Percentiles rank a stretch among this genome's conserved stretches.
Conservation (phyloP, 2,797 vertebrate species). For the Artibeus jamaicensis region DNA sequence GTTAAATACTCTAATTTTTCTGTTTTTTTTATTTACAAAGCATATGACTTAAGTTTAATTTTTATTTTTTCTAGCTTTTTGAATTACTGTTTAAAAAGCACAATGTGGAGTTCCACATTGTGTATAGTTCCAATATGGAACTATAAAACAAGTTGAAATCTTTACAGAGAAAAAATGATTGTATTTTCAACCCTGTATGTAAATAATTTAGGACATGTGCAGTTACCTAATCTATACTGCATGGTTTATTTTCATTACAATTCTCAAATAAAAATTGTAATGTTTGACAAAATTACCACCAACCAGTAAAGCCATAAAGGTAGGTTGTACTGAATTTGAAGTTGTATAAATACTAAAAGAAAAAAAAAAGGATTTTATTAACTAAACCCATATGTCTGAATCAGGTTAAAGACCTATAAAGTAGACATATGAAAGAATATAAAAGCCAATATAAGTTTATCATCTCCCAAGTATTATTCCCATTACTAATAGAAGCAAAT, state of each 20-base stretch:
- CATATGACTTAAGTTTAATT: background rate
- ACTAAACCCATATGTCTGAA: background rate
- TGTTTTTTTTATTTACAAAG: background rate
- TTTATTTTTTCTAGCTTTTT: background rate
- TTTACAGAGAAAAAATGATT: background rate
- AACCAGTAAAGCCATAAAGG: background rate
- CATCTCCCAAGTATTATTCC: background rate
- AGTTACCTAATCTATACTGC: background rate
- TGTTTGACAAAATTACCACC: background rate
- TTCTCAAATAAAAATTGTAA: background rate
- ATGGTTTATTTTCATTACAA: constrained; percentile 23
- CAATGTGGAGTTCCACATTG: too few species aligned
- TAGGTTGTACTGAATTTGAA: background rate
- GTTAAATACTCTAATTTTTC: background rate
- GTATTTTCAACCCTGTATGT: background rate
- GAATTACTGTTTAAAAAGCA: constrained; percentile 2
- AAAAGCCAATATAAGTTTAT: constrained; percentile 6
- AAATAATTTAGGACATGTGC: background rate
- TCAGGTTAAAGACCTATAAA: background rate
- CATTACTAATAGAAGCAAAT: background rate
- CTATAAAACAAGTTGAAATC: constrained; percentile 7
- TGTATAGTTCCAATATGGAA: background rate
- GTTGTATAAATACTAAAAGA: background rate
- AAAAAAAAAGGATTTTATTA: background rate
- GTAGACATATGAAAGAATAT: background rate